phyloP scores from a whole-genome alignment of 2,888 invertebrate species.

The Erebia aethiops region DNA sequence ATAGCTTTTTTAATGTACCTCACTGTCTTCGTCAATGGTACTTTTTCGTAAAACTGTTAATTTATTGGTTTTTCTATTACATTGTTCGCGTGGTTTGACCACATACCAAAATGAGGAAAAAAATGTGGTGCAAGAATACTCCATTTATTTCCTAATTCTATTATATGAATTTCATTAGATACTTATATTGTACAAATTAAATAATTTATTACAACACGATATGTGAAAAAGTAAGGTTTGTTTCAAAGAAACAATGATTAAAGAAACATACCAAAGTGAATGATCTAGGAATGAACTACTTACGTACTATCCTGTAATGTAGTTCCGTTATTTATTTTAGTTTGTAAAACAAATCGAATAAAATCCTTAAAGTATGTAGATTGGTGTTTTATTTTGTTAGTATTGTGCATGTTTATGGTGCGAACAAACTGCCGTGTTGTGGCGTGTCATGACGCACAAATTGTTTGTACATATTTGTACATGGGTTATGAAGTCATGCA shows the following conservation, averaged over 20 bases:
- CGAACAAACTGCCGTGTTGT: too few relatives aligned
- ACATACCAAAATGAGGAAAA: background rate
- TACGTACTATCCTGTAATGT: slow-evolving; percentile 34
- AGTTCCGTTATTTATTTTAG: slow-evolving; percentile 43
- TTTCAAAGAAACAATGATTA: background rate
- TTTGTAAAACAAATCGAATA: slow-evolving; percentile 37
- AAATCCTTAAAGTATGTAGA: slow-evolving; percentile 33
- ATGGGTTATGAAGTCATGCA: too few relatives aligned
- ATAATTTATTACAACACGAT: background rate
- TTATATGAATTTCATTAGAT: background rate
- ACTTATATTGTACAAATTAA: too few relatives aligned
- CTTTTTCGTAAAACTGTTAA: background rate
- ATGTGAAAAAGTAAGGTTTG: slow-evolving; percentile 3
- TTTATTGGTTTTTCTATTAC: background rate
- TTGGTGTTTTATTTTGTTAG: slow-evolving; percentile 36
- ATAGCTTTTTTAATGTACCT: too few relatives aligned
- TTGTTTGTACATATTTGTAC: too few relatives aligned
- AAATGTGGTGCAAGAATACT: background rate
- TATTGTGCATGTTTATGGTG: background rate
- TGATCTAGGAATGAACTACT: slow-evolving; percentile 20
- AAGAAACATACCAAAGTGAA: background rate
- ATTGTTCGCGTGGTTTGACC: background rate
- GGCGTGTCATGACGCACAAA: too few relatives aligned
- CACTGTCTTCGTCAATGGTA: background rate
- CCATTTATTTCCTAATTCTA: background rate